Base-by-base conservation (phyloP, 2,797 vertebrate species). In the Bufotes viridis region DNA sequence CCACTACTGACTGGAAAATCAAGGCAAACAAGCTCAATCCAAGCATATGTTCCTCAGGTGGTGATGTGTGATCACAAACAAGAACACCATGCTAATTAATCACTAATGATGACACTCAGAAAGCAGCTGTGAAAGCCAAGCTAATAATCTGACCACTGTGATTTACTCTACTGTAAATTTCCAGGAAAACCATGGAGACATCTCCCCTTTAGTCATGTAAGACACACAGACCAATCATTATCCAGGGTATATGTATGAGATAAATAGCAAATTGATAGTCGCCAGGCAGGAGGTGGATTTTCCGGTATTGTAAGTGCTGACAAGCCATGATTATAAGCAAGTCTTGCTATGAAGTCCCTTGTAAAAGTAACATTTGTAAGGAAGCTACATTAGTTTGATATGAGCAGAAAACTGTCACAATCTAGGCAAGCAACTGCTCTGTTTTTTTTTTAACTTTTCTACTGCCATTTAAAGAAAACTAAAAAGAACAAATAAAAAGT, bases 41-140 rank as follows among this genome's bases (percentile, higher is more conserved):
- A 86, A 84, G 78, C 55, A 87, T 67, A 86, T 84, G 8, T 34
- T 85, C 88, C 90, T 90, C 42, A 86, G 88, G 90, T 87, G 87
- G 90, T 51, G 91, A 92, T 90, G 42, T 91, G 78, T 84, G 42
- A 88, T 86, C 85, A 57, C 20, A 92, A 81, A 90, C 91, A 91
- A 91, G 87, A 81, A 61, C 18, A 26, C 17, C 7, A 12, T 20
- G 26, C 78, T 91, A 91, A 89, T 91, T 92, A 88, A 90, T 93
- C 92, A 92, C 24, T 90, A 82, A 76, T 86, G 90, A 90, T 89
- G 89, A 91, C 91, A 84, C 78, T 82, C 91, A 24, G 91, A 84
- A 92, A 90, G 78, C 92, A 91, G 88, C 90, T 90, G 89, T 9
- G 91, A 92, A 90, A 26, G 87, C 60, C 20, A 87, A 51, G 53